Evolutionary conservation across 1,140 invertebrate species (phyloP).

Genomic region (Temnothorax nylanderi): DNA sequence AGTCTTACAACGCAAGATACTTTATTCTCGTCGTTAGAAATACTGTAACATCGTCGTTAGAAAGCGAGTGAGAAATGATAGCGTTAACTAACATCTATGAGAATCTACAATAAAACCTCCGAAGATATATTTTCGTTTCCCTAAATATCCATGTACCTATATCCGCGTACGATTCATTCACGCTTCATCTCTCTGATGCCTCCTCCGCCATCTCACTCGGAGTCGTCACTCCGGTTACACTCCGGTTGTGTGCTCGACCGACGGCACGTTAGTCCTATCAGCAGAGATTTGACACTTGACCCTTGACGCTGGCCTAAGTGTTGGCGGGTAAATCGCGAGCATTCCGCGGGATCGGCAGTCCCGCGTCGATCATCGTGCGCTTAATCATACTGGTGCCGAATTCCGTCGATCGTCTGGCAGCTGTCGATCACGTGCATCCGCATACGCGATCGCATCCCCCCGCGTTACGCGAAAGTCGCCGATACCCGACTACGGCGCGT

Average conservation of each 20-base stretch:
- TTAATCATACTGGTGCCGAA: constrained; percentile 44
- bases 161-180: not conserved
- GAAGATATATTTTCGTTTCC: not conserved
- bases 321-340: constrained; percentile 74
- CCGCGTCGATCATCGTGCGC: constrained; percentile 56
- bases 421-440: not conserved
- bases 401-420: not conserved
- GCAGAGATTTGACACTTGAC: constrained; percentile 82
- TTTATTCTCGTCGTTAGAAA: not conserved
- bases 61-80: not conserved
- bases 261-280: constrained; percentile 71
- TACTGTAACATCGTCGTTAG: not conserved
- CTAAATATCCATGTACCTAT: not conserved
- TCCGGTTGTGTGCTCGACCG: not conserved
- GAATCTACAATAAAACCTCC: not conserved
- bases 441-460: not conserved
- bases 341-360: constrained; percentile 70
- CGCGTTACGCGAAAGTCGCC: not conserved
- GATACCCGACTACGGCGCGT: not conserved
- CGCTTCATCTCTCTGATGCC: not conserved
- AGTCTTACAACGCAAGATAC: not conserved
- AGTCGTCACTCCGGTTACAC: not conserved
- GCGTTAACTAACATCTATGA: not conserved
- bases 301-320: constrained; percentile 74
- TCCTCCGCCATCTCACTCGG: not conserved